Base-by-base conservation (phyloP, 2,797 vertebrate genomes). In the Rachycentron canadum region DNA sequence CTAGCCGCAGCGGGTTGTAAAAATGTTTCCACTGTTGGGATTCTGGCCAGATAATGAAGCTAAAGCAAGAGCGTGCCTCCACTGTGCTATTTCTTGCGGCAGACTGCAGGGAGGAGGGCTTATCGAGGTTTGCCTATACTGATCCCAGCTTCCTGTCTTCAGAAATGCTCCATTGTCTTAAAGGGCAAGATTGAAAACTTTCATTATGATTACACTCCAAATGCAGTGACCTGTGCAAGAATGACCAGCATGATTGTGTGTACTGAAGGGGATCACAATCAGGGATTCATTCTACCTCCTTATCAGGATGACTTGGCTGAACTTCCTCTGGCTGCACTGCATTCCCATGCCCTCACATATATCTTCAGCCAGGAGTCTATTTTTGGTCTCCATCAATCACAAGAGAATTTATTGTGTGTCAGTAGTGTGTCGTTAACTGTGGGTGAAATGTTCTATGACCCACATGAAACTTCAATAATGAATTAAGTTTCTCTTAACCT, bases 101-200 rank as follows among this genome's bases (percentile, higher is more conserved):
- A 64, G 67, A 73, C 70, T 84, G 40, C 82, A 84, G 85, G 88
- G 83, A 89, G 86, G 88, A 87, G 68, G 88, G 78, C 76, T 88
- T 92, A 89, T 88, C 69, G 26, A 83, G 53, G 52, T 81, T 73
- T 84, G 63, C 70, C 36, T 53, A n/a, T 32, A 69, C 73, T 88
- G 75, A 88, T 59, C 60, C 53, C 61, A 72, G 71, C 64, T 92
- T 94, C 92, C 92, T 93, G 82, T 59, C 81, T 83, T 69, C 40
- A 65, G 89, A 87, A 91, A 81, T 30, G 66, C 62, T 52, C 81
- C 78, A 92, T 94, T 94, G 93, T 95, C 72, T 85, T 71, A 75
- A 84, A 89, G 83, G 73, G 74, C 76, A 81, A 79, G 57, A 77
- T 63, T 69, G 26, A 81, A 76, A 79, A 73, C 57, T 70, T 38